phyloP scores from a whole-genome alignment of 2,888 invertebrate species.

The Agonopterix heracliana region DNA sequence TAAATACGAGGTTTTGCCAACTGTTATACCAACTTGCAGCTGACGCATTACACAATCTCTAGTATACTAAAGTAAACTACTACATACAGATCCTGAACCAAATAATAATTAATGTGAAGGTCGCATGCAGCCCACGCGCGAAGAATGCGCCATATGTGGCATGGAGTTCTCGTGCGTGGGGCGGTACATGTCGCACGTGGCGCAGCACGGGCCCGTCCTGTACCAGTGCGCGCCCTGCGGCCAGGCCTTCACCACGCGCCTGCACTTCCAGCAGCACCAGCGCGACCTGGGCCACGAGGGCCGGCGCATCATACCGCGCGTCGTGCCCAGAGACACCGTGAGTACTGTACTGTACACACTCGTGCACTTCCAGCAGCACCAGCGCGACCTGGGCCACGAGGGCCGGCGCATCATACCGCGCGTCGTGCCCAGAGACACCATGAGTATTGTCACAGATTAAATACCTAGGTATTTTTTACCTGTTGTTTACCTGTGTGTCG shows the following conservation, averaged over 20 bases:
- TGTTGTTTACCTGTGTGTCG: too few relatives aligned
- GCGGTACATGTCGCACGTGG: constrained; percentile 74
- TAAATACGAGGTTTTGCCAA: too few relatives aligned
- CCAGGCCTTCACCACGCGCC: constrained; percentile 60
- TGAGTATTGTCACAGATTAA: constrained; percentile 18
- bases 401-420: constrained; percentile 58
- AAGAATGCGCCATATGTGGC: constrained; percentile 67
- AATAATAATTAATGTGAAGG: constrained; percentile 24
- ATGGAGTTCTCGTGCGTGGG: constrained; percentile 60
- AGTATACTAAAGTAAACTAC: too few relatives aligned
- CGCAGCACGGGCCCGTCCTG: constrained; percentile 77
- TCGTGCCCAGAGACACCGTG: neutral
- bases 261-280: constrained; percentile 76
- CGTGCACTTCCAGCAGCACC: constrained; percentile 73
- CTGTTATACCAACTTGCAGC: too few relatives aligned
- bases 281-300: constrained; percentile 69
- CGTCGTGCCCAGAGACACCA: neutral
- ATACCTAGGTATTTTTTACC: too few relatives aligned
- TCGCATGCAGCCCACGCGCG: constrained; percentile 45
- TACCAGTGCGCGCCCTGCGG: constrained; percentile 77
- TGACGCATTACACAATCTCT: too few relatives aligned
- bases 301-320: constrained; percentile 42
- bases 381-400: constrained; percentile 67
- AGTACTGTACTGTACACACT: constrained; percentile 32
- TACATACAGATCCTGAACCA: too few relatives aligned